Evolutionary conservation across 2,797 vertebrate species (phyloP).

Genomic region (Ispidina lecontei): DNA sequence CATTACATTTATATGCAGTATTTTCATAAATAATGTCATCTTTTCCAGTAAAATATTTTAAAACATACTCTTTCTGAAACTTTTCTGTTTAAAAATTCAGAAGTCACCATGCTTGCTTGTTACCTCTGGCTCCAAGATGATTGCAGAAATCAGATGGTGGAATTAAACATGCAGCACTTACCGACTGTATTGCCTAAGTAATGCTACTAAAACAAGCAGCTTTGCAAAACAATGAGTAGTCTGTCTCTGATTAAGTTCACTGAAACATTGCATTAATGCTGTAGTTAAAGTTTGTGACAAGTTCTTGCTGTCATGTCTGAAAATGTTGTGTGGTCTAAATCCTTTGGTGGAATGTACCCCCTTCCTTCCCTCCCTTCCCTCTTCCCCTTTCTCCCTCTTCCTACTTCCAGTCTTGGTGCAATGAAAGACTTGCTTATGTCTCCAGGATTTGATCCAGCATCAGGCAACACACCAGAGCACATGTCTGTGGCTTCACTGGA

Average conservation of each 20-base stretch:
- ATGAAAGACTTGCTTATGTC: background rate
- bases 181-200: background rate
- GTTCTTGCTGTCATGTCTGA: background rate
- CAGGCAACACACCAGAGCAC: background rate
- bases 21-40: background rate
- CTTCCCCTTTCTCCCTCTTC: background rate
- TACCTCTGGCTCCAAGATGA: background rate
- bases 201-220: background rate
- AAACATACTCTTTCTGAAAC: background rate
- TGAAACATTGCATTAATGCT: background rate
- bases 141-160: background rate
- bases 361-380: background rate
- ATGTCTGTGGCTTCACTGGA: accelerated
- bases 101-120: background rate
- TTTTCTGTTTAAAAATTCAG: background rate
- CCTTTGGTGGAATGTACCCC: background rate
- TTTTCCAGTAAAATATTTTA: background rate
- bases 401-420: background rate
- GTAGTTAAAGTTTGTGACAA: background rate
- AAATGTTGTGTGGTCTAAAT: background rate
- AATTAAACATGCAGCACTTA: background rate
- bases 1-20: background rate
- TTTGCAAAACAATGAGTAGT: background rate
- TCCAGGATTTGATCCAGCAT: background rate
- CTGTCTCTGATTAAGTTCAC: background rate